Conservation (phyloP, 2,113 vertebrate genomes). For the Diadophis punctatus region DNA sequence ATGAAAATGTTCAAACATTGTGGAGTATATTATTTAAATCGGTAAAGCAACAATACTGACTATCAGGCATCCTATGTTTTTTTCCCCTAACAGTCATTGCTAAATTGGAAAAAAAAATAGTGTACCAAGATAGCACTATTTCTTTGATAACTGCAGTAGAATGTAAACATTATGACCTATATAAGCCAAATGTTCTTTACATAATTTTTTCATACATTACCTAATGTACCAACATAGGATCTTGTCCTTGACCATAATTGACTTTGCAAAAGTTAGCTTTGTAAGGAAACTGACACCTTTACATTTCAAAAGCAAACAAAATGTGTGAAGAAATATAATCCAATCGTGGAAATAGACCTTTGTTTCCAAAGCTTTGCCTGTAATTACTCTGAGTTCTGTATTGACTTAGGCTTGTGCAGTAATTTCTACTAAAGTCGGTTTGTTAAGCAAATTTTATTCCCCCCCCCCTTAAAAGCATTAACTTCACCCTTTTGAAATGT, state of each 20-base stretch:
- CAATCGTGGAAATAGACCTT: not conserved
- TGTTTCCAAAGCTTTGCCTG: not conserved
- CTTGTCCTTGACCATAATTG: not conserved
- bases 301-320: not conserved
- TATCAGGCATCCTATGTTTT: not conserved
- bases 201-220: not conserved
- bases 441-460: not conserved
- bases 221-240: not conserved
- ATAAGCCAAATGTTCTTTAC: not conserved
- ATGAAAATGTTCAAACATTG: not conserved
- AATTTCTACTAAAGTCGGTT: not conserved
- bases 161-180: not conserved
- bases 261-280: not conserved
- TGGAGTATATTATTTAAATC: not conserved
- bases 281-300: not conserved
- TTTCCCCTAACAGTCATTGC: not conserved
- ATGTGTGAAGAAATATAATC: not conserved
- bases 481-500: not conserved
- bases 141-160: not conserved
- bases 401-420: not conserved
- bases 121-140: not conserved
- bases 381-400: not conserved
- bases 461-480: not conserved
- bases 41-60: not conserved
- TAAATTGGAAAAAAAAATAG: not conserved